These are phyloP conservation scores for Acanthopagrus latus DNA, from an alignment of 2,797 vertebrate species.

Conservation along the genomic window DNA sequence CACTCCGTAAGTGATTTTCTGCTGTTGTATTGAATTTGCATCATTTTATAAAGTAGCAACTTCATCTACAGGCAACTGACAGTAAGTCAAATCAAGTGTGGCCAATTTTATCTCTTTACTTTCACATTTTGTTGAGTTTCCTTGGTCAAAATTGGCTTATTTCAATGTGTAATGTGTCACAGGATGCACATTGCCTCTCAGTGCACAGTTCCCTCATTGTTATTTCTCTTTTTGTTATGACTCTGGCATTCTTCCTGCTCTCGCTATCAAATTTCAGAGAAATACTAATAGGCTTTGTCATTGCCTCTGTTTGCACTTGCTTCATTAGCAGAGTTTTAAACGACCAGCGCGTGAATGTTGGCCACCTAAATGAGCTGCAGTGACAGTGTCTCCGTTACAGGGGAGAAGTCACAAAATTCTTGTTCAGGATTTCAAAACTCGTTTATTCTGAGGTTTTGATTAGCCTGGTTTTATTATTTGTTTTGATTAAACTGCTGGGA, in stretches of 20 bases:
- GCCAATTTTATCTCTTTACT: neutral
- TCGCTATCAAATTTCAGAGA: constrained; percentile 61
- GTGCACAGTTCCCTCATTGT: constrained; percentile 43
- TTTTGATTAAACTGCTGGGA: constrained; percentile 8
- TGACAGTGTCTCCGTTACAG: constrained; percentile 12
- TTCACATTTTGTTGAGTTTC: constrained; percentile 8
- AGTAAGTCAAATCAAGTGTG: neutral
- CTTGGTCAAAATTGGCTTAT: constrained; percentile 6
- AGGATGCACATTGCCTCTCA: constrained; percentile 34
- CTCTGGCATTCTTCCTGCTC: constrained; percentile 50
- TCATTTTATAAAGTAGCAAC: neutral
- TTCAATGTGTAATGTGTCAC: constrained; percentile 34
- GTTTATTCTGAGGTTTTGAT: constrained; percentile 5
- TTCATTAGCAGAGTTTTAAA: constrained; percentile 65
- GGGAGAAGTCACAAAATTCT: constrained; percentile 8
- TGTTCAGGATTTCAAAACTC: constrained; percentile 3
- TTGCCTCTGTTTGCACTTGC: constrained; percentile 51
- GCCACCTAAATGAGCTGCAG: constrained; percentile 39
- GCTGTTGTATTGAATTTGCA: neutral
- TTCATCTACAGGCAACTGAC: neutral
- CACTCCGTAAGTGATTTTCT: neutral
- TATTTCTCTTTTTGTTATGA: constrained; percentile 44
- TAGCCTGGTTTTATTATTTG: constrained; percentile 25
- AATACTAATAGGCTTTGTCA: constrained; percentile 70
- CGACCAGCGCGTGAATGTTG: constrained; percentile 23